phyloP scores from a whole-genome alignment of 2,797 vertebrate genomes.

The Pygocentrus nattereri region DNA sequence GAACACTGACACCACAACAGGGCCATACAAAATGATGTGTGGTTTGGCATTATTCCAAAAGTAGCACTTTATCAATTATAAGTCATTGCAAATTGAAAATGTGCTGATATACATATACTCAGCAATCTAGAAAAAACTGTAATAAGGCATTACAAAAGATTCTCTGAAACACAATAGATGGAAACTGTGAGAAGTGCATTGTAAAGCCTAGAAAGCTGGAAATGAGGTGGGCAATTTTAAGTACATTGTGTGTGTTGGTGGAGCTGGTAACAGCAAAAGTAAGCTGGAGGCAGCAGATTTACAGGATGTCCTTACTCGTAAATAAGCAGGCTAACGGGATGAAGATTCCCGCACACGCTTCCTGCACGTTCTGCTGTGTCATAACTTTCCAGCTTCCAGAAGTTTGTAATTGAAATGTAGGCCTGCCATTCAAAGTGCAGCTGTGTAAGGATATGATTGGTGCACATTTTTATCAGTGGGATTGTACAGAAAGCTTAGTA shows the following conservation, averaged over 20 bases:
- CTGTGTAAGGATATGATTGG: neutral
- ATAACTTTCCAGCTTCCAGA: conserved; percentile 48
- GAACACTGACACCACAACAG: too few species aligned
- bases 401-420: conserved; percentile 19
- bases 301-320: conserved; percentile 79
- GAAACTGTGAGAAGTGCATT: neutral
- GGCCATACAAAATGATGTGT: too few species aligned
- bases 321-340: conserved; percentile 57
- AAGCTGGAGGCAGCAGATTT: conserved; percentile 59
- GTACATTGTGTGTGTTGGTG: neutral
- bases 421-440: neutral
- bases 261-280: conserved; percentile 5
- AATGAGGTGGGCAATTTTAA: conserved; percentile 10
- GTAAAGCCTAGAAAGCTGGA: conserved; percentile 7
- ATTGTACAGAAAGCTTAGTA: neutral
- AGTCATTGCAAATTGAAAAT: too few species aligned
- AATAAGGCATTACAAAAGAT: too few species aligned
- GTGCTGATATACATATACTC: too few species aligned
- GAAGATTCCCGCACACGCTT: conserved; percentile 58
- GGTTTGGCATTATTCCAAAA: too few species aligned
- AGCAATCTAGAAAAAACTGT: too few species aligned
- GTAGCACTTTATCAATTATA: too few species aligned
- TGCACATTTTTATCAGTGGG: neutral
- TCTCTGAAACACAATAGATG: neutral
- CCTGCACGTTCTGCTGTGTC: conserved; percentile 57